Evolutionary conservation across 2,888 invertebrate genomes (phyloP).

Genomic region (Liopterus haemorrhoidalis): DNA sequence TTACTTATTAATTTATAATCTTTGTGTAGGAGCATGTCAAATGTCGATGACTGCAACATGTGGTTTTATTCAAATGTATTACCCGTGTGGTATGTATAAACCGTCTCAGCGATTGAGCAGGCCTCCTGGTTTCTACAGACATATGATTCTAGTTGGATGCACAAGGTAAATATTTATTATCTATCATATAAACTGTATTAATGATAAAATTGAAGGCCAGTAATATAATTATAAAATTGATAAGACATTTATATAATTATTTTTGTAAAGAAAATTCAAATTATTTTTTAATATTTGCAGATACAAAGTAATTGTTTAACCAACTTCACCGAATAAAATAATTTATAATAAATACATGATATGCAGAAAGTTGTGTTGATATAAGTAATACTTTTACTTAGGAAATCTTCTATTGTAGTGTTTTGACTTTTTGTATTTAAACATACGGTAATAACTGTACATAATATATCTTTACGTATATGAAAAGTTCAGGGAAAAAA

Average conservation of each 20-base stretch:
- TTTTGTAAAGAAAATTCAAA: constrained; percentile 4
- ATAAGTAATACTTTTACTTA: too few species aligned
- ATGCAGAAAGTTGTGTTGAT: too few species aligned
- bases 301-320: constrained; percentile 10
- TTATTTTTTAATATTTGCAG: constrained; percentile 1
- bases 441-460: too few species aligned
- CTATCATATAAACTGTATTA: not conserved
- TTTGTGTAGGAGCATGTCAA: constrained; percentile 60
- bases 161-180: constrained; percentile 50
- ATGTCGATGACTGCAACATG: constrained; percentile 68
- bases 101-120: constrained; percentile 51
- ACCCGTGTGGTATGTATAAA: constrained; percentile 68
- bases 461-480: too few species aligned
- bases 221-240: too few species aligned
- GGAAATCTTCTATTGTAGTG: too few species aligned
- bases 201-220: not conserved
- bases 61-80: constrained; percentile 68
- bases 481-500: too few species aligned
- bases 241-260: too few species aligned
- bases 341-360: not conserved
- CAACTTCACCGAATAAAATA: not conserved
- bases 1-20: constrained; percentile 13
- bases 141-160: constrained; percentile 67
- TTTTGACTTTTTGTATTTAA: too few species aligned
- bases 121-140: constrained; percentile 65